phyloP scores from a whole-genome alignment of 2,797 vertebrate species.

The Gila robusta region DNA sequence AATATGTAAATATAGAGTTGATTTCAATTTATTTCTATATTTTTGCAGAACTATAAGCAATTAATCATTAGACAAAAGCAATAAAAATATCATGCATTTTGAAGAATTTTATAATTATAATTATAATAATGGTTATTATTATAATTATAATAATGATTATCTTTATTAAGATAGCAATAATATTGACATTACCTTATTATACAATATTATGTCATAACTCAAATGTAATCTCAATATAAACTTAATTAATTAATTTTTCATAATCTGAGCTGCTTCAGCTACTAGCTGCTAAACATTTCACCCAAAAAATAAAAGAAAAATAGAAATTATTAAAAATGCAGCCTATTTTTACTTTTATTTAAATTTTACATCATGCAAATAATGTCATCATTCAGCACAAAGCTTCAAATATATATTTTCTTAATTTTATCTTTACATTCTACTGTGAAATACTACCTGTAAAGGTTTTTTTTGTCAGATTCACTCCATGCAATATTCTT shows the following conservation, averaged over 20 bases:
- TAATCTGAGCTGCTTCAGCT: background rate
- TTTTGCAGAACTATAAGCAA: background rate
- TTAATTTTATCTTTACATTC: background rate
- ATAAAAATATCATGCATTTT: background rate
- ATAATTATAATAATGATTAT: background rate
- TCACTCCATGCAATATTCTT: background rate
- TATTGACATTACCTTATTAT: background rate
- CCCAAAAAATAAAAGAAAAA: background rate
- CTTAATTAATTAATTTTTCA: background rate
- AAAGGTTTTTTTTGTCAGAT: background rate
- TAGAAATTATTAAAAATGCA: background rate
- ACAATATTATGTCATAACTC: background rate
- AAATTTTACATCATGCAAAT: background rate
- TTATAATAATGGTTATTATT: background rate
- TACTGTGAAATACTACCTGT: background rate
- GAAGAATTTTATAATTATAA: background rate
- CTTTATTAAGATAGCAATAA: background rate
- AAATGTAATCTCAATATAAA: background rate
- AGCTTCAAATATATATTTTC: background rate
- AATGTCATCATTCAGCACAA: background rate
- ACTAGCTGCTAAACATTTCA: background rate
- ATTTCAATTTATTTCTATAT: background rate
- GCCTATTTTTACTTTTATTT: background rate
- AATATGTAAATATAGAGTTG: background rate
- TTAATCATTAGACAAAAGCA: background rate